Conservation (phyloP, 2,888 invertebrate genomes). For the Crematogaster levior region DNA sequence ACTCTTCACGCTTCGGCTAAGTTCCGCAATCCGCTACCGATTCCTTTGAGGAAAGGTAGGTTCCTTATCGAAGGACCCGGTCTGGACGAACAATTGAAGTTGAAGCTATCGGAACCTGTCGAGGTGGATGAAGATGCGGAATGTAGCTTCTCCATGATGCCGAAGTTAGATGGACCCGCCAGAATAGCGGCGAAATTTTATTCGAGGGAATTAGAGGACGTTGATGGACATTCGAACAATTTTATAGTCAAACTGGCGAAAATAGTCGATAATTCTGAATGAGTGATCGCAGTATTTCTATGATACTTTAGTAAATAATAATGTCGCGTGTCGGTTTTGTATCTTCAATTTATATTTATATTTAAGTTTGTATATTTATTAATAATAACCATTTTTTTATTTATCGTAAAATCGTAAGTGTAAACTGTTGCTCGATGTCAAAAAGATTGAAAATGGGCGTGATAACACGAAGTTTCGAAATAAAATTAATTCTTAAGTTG, state of each 20-base stretch:
- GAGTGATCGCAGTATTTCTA: constrained; percentile 9
- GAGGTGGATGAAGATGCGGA: constrained; percentile 90
- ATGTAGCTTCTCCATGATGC: constrained; percentile 92
- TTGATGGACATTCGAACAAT: constrained; percentile 93
- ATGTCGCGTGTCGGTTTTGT: neutral
- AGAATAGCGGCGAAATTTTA: constrained; percentile 95
- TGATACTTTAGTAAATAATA: neutral
- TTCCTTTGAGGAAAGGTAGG: constrained; percentile 91
- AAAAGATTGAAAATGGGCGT: neutral
- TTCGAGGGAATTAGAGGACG: constrained; percentile 95
- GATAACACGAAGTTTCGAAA: neutral
- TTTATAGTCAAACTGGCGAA: constrained; percentile 88
- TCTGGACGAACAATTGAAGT: constrained; percentile 90
- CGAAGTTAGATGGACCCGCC: constrained; percentile 92
- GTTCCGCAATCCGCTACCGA: constrained; percentile 93
- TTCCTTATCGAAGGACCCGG: constrained; percentile 95
- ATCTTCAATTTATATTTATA: neutral
- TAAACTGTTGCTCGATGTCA: neutral
- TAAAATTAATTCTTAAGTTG: neutral
- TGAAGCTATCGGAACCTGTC: constrained; percentile 89
- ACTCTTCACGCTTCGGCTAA: constrained; percentile 88
- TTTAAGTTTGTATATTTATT: neutral
- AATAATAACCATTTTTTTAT: neutral
- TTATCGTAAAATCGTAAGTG: neutral
- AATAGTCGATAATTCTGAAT: neutral